These are phyloP conservation scores for Eonycteris spelaea DNA, from an alignment of 2,113 vertebrate species.

Conservation along the genomic window DNA sequence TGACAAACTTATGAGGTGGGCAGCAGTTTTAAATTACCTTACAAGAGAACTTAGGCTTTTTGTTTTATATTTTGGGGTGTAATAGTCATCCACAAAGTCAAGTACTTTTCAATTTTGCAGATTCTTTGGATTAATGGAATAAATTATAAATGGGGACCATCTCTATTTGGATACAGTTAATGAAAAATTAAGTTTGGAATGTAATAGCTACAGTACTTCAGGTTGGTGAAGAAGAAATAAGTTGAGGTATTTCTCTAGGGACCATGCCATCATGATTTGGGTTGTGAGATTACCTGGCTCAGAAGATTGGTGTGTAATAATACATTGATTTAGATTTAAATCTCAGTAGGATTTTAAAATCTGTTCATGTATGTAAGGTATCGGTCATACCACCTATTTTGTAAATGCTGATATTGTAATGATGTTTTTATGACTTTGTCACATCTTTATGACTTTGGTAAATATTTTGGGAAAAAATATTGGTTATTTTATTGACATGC, in stretches of 20 bases:
- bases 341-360: constrained; percentile 27
- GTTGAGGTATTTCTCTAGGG: neutral
- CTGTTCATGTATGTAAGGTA: neutral
- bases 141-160: constrained; percentile 8
- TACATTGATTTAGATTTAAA: neutral
- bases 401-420: neutral
- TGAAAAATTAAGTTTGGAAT: neutral
- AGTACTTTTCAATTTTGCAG: neutral
- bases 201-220: neutral
- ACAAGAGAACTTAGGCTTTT: neutral
- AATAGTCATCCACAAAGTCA: neutral
- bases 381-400: neutral
- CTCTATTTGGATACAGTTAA: neutral
- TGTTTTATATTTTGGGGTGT: neutral
- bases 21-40: neutral
- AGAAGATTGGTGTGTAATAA: neutral
- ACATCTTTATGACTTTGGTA: neutral
- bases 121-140: constrained; percentile 18
- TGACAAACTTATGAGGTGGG: neutral
- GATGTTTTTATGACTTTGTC: constrained; percentile 10
- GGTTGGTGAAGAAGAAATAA: neutral
- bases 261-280: neutral
- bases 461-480: neutral
- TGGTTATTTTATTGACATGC: neutral
- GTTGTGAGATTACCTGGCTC: neutral